Evolutionary conservation across 2,797 vertebrate genomes (phyloP), one percentile per base, ranked within the genome.

Genomic region (Rhinogobio ventralis): DNA sequence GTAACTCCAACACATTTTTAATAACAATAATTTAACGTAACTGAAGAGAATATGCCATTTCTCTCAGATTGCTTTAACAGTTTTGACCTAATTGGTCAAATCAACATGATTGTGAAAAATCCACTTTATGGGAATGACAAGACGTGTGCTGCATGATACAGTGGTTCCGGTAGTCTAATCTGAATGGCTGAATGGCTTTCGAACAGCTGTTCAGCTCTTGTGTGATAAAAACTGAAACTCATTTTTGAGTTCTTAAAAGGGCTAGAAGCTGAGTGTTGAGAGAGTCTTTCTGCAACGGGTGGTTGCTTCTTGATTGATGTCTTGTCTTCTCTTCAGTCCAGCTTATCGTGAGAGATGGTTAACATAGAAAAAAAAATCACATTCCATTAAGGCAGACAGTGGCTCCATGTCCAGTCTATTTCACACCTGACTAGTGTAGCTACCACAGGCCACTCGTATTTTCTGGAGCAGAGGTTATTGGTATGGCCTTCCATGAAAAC

Each of bases 361-460:
- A 45, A 45, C 46, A 78, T 73, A 82, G 8, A 19, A 57, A 51
- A 10, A 83, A 42, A 55, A 83, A 60, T 72, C 55, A 25, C 79
- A 68, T 82, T 69, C 33, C 42, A 60, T 45, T 36, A 78, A 75
- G 79, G 60, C 19, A 79, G 45, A 71, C 30, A 71, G 36, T 76
- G 76, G 30, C 17, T 62, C 30, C 33, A 33, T 42, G 28, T 67
- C 49, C 81, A 60, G 78, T 64, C 51, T 49, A 81, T 84, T 86
- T 87, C 86, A 87, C 84, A 84, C 81, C 81, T 81, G 81, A 75
- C 46, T 83, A 82, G 45, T 1, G 33, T 42, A n/a, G 23, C 53
- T 10, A 45, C 25, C 36, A 79, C 64, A 68, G 23, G 73, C n/a
- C 51, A 46, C 10, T 45, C 30, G 55, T 30, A 69, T 49, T 78